Evolutionary conservation across 2,797 vertebrate genomes (phyloP).

Genomic region (Pogonophryne albipinna): DNA sequence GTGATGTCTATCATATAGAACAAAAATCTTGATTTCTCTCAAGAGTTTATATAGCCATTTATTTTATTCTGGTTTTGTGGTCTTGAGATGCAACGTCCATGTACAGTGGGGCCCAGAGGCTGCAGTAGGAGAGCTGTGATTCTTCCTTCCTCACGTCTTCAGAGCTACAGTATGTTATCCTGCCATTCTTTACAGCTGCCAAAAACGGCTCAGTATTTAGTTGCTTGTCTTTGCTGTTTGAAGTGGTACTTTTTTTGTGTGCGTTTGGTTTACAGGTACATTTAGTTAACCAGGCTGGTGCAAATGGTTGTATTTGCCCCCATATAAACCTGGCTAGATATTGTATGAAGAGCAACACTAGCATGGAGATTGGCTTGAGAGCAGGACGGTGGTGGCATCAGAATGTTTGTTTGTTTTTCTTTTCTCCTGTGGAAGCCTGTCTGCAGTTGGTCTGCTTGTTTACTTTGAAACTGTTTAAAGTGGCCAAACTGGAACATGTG

Average conservation of each 20-base stretch:
- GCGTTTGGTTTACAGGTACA: conserved; percentile 97
- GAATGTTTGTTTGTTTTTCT: conserved; percentile 43
- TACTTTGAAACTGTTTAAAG: conserved; percentile 52
- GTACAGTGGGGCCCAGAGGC: conserved; percentile 90
- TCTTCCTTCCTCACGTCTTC: conserved; percentile 81
- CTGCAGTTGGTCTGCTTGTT: conserved; percentile 73
- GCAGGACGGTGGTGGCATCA: conserved; percentile 83
- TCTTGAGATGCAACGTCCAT: conserved; percentile 90
- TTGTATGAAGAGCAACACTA: conserved; percentile 88
- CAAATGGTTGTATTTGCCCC: conserved; percentile 87
- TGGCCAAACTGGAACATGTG: conserved; percentile 76
- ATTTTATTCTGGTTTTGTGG: conserved; percentile 85
- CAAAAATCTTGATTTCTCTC: conserved; percentile 99
- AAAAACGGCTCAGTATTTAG: conserved; percentile 76
- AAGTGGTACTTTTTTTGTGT: conserved; percentile 87
- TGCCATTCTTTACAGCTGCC: conserved; percentile 87
- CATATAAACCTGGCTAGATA: conserved; percentile 81
- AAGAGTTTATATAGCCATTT: conserved; percentile 98
- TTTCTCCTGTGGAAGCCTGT: conserved; percentile 76
- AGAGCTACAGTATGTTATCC: conserved; percentile 85
- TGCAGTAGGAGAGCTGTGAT: conserved; percentile 92
- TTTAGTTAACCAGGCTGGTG: conserved; percentile 84
- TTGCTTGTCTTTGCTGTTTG: conserved; percentile 81
- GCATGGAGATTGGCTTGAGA: conserved; percentile 74
- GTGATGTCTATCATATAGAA: conserved; percentile 99